These are phyloP conservation scores for Zonitis immaculata DNA, from an alignment of 2,888 invertebrate genomes.

Conservation along the genomic window DNA sequence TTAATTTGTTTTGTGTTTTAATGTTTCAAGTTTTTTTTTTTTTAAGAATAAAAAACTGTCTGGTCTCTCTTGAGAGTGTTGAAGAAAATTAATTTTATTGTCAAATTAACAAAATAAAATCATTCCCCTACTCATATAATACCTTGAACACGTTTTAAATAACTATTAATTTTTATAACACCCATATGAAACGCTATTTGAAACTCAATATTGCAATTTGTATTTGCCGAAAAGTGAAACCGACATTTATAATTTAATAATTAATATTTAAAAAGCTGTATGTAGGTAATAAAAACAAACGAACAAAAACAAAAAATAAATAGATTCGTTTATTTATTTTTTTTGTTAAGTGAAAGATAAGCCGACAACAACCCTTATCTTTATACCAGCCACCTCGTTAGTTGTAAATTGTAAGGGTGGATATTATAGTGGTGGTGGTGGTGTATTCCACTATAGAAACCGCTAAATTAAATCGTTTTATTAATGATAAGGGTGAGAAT, in stretches of 20 bases:
- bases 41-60: constrained; percentile 9
- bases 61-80: constrained; percentile 1
- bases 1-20: constrained; percentile 1
- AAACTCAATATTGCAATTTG: no score
- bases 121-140: no score
- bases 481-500: not conserved
- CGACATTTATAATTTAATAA: no score
- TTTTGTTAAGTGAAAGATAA: constrained; percentile 8
- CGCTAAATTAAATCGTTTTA: not conserved
- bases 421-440: not conserved
- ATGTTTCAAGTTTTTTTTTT: not conserved
- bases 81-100: not conserved
- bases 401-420: not conserved
- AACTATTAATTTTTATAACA: no score
- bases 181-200: no score
- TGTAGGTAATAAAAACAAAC: no score
- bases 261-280: no score
- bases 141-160: no score
- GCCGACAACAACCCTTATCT: constrained; percentile 2
- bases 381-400: not conserved
- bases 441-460: not conserved
- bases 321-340: no score
- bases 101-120: constrained; percentile 1
- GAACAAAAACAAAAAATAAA: no score
- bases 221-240: no score